Conservation (phyloP, 2,797 vertebrate species). For the Tympanoctomys barrerae region DNA sequence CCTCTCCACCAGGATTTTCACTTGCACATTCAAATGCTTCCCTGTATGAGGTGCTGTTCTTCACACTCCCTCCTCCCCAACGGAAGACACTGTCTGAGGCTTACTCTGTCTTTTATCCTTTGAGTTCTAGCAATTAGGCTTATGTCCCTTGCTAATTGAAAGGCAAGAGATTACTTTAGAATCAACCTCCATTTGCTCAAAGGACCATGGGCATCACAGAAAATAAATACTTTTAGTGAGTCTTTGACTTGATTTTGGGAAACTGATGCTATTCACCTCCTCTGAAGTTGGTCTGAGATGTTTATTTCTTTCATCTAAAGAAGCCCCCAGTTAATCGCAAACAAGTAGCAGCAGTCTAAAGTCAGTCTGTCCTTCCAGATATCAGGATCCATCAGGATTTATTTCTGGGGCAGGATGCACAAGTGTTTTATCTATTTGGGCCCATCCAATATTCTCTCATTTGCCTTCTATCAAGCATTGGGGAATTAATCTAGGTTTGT, state of each 20-base stretch:
- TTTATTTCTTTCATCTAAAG: not conserved
- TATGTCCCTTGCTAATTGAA: not conserved
- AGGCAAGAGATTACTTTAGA: not conserved
- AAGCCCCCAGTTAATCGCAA: not conserved
- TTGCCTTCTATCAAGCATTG: not conserved
- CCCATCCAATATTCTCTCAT: not conserved
- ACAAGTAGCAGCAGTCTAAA: not conserved
- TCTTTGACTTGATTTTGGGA: slow-evolving; percentile 19
- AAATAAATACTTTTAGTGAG: not conserved
- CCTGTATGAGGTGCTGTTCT: not conserved
- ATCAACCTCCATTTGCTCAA: not conserved
- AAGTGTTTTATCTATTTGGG: not conserved
- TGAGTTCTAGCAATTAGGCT: not conserved
- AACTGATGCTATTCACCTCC: not conserved
- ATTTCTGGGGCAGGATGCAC: not conserved
- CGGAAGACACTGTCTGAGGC: not conserved
- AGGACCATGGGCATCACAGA: not conserved
- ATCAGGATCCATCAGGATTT: not conserved
- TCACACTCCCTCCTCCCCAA: not conserved
- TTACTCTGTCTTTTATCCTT: slow-evolving; percentile 3
- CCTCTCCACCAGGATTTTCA: not conserved
- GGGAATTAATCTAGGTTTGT: not conserved
- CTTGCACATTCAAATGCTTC: not conserved
- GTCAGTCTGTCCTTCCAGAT: not conserved
- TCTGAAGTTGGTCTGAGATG: not conserved